Evolutionary conservation across 2,888 invertebrate species (phyloP).

Genomic region (Dastarcus helophoroides): DNA sequence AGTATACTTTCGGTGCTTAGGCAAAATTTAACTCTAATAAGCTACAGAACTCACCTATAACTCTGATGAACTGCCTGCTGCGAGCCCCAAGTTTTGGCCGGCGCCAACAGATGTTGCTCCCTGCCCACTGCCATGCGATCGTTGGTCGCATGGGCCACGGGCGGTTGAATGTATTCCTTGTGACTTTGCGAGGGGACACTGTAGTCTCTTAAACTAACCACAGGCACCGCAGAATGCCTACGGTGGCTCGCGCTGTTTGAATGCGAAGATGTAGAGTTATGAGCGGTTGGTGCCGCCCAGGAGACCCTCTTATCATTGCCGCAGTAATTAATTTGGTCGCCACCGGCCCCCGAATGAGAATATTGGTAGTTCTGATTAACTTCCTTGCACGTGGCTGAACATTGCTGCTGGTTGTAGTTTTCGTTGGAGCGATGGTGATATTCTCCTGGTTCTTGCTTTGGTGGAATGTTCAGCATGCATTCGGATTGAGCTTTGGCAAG

Average conservation of each 20-base stretch:
- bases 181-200: slow-evolving; percentile 38
- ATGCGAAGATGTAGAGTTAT: slow-evolving; percentile 20
- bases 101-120: slow-evolving; percentile 48
- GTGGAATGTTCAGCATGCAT: slow-evolving; percentile 48
- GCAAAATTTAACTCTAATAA: too few relatives aligned
- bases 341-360: slow-evolving; percentile 21
- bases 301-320: slow-evolving; percentile 45
- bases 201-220: slow-evolving; percentile 35
- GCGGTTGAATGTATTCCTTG: slow-evolving; percentile 47
- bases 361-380: slow-evolving; percentile 30
- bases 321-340: slow-evolving; percentile 15
- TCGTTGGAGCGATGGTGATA: slow-evolving; percentile 23
- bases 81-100: slow-evolving; percentile 38
- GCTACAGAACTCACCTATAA: slow-evolving; percentile 39
- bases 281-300: slow-evolving; percentile 43
- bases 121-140: slow-evolving; percentile 35
- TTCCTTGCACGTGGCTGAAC: slow-evolving; percentile 41
- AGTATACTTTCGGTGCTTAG: too few relatives aligned
- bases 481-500: slow-evolving; percentile 78
- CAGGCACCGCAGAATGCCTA: slow-evolving; percentile 35
- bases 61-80: slow-evolving; percentile 40
- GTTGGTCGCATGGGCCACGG: slow-evolving; percentile 45
- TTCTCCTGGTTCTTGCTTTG: slow-evolving; percentile 50
- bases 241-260: slow-evolving; percentile 17
- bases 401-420: slow-evolving; percentile 32